A percentile compares a stretch with the other conserved stretches of the same genome.
phyloP scores from a whole-genome alignment of 2,113 vertebrate species.

The Misgurnus anguillicaudatus region DNA sequence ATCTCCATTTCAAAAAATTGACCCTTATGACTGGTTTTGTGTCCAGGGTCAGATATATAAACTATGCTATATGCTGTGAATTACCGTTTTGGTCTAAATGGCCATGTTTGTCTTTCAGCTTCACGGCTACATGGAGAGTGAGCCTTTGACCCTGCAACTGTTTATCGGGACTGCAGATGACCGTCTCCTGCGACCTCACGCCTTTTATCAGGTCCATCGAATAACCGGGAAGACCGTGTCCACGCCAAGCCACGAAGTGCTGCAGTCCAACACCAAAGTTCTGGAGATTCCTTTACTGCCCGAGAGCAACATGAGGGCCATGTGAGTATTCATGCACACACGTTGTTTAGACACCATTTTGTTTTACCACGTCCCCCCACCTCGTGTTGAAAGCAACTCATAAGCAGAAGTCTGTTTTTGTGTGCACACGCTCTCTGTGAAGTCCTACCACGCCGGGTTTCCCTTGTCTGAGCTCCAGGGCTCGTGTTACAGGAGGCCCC shows the following conservation, averaged over 20 bases:
- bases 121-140: slow-evolving; percentile 92
- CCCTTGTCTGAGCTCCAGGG: slow-evolving; percentile 58
- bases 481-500: slow-evolving; percentile 66
- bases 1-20: no score
- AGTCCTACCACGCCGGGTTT: slow-evolving; percentile 55
- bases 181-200: slow-evolving; percentile 92
- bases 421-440: slow-evolving; percentile 35
- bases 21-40: no score
- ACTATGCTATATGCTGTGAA: not conserved
- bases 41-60: no score
- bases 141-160: slow-evolving; percentile 94
- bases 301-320: slow-evolving; percentile 94
- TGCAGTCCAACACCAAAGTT: slow-evolving; percentile 95
- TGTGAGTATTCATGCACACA: slow-evolving; percentile 74
- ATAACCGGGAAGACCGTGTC: slow-evolving; percentile 98
- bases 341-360: not conserved
- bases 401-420: slow-evolving; percentile 18
- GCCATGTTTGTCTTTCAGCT: slow-evolving; percentile 82
- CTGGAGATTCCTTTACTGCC: slow-evolving; percentile 95
- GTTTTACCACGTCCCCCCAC: slow-evolving; percentile 10
- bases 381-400: slow-evolving; percentile 16
- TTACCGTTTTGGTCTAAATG: not conserved
- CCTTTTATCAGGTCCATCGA: slow-evolving; percentile 98
- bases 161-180: slow-evolving; percentile 99
- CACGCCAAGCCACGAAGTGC: slow-evolving; percentile 92